Base-by-base conservation (phyloP, 30 jellyfish, hydroid and myxozoan genomes). In the Hydra vulgaris region DNA sequence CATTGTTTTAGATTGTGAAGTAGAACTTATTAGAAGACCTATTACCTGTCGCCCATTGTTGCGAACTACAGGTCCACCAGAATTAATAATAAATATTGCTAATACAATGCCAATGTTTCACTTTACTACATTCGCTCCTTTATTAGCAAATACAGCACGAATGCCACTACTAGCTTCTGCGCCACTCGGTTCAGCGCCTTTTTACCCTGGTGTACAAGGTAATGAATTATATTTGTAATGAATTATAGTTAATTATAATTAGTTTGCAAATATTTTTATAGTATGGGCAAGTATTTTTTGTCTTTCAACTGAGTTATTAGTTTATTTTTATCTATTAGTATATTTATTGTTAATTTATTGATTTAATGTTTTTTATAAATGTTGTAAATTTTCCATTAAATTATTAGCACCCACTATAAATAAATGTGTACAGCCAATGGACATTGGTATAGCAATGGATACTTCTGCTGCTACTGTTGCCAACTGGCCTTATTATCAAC, bases 381-480 rank as follows among this genome's bases (percentile, higher is more conserved):
- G 5, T 40, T 40, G 5, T 40, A 12, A 40, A 40, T 3, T 40
- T n/a, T n/a, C n/a, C n/a, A n/a, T n/a, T n/a, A n/a, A 40, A 40
- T 12, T 40, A 3, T 40, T 40, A 54, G 53, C 26, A 17, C 26
- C 52, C 25, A 70, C 83, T 4, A 70, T 23, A 25, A 70, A 70
- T 0, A 75, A 75, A 0, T 75, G 83, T 22, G 72, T 25, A 22
- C 71, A 25, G 21, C 95, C 96, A 61, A 78, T 91, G 12, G 97
- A 91, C 72, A 83, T 91, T 80, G 97, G 95, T 71, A 76, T 91
- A 12, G 90, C 88, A 17, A 73, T 91, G 55, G 97, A 91, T 71
- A 86, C 97, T 0, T 91, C 97, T 1, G 95, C 95, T 7, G 97
- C 92, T 0, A 83, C 90, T 0, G 71, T 82, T 52, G 95, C 89